phyloP scores from a whole-genome alignment of 2,113 vertebrate species.

The Panthera uncia region DNA sequence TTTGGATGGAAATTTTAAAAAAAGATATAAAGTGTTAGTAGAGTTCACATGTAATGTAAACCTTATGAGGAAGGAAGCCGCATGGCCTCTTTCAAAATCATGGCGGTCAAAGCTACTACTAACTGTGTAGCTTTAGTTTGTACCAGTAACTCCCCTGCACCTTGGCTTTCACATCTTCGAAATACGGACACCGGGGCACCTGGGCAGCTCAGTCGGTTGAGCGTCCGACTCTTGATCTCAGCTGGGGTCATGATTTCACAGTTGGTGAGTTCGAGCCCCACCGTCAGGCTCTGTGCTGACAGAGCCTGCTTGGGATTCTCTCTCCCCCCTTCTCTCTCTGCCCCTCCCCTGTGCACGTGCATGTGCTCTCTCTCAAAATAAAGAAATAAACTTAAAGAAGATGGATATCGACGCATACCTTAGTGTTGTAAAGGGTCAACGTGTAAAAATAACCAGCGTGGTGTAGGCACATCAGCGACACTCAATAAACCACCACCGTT shows the following conservation, averaged over 20 bases:
- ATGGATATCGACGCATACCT: not conserved
- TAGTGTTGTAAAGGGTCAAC: not conserved
- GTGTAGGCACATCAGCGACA: not conserved
- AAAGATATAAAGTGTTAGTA: not conserved
- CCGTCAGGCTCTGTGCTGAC: no score
- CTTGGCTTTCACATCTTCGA: not conserved
- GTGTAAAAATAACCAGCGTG: not conserved
- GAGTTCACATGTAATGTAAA: not conserved
- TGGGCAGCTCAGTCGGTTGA: no score
- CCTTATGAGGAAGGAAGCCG: not conserved
- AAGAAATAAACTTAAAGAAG: no score
- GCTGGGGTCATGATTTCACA: no score
- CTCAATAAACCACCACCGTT: not conserved
- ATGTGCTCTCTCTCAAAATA: no score
- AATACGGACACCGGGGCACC: not conserved
- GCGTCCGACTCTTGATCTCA: no score
- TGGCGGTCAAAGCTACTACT: not conserved
- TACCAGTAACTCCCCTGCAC: not conserved
- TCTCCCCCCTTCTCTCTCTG: no score
- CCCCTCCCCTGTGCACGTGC: no score
- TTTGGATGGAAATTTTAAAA: no score
- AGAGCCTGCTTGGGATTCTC: no score
- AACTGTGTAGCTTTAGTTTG: not conserved
- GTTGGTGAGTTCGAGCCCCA: no score
- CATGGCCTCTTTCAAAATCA: not conserved